Evolutionary conservation across 2,797 vertebrate genomes (phyloP).

Genomic region (Rhodeus uyekii): DNA sequence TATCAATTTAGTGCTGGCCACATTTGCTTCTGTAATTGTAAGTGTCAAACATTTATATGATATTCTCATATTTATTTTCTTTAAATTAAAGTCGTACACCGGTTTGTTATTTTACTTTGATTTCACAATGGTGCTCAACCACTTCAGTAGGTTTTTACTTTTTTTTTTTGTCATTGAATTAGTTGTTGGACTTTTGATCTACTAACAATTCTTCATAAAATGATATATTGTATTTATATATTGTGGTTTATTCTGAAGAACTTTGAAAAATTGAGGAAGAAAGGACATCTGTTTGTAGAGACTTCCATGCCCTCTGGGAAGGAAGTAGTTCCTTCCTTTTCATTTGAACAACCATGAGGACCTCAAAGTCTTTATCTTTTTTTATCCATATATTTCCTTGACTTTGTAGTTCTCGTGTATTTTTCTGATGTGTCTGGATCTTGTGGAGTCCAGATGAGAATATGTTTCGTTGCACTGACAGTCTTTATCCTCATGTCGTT

Average conservation of each 20-base stretch:
- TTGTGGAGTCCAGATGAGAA: slow-evolving; percentile 32
- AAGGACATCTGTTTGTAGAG: neutral
- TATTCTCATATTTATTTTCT: neutral
- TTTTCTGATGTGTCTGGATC: neutral
- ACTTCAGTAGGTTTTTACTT: neutral
- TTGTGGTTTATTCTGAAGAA: neutral
- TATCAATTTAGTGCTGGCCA: neutral
- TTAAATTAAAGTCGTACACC: neutral
- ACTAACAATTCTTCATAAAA: neutral
- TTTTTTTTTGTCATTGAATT: neutral
- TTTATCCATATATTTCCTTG: slow-evolving; percentile 21
- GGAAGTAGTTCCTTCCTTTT: neutral
- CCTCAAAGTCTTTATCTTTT: neutral
- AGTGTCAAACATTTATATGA: neutral
- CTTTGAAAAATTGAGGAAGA: neutral
- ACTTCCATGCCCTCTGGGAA: slow-evolving; percentile 11
- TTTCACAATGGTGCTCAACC: neutral
- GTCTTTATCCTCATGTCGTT: slow-evolving; percentile 49
- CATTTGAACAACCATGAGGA: neutral
- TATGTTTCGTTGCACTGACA: slow-evolving; percentile 27
- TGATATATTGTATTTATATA: neutral
- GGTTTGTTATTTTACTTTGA: neutral
- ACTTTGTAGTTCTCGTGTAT: neutral
- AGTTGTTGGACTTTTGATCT: neutral
- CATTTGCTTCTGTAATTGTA: neutral